Percentiles rank a stretch among this genome's conserved stretches.
These are phyloP conservation scores for Zapus hudsonius DNA, from an alignment of 2,113 vertebrate species.

Conservation along the genomic window DNA sequence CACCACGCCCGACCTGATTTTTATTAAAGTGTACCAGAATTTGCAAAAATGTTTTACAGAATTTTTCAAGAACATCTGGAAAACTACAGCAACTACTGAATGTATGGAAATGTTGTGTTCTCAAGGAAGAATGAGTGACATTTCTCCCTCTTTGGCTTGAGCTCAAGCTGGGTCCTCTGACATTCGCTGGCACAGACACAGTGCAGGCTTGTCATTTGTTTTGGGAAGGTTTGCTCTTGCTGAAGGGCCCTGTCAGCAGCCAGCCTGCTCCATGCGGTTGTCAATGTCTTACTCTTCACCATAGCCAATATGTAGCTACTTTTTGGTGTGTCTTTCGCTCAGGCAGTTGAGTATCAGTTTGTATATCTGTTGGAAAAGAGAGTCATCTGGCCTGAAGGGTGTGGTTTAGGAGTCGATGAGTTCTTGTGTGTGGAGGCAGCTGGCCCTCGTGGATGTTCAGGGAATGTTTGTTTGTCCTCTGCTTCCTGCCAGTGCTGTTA, in stretches of 20 bases:
- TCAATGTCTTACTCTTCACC: background rate
- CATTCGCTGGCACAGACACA: background rate
- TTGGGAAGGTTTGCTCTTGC: background rate
- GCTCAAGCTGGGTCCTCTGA: background rate
- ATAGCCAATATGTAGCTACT: background rate
- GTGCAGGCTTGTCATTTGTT: background rate
- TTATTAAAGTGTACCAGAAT: slow-evolving; percentile 44
- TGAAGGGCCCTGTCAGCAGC: background rate
- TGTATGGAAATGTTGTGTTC: background rate
- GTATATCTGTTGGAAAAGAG: background rate
- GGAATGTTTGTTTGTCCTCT: background rate
- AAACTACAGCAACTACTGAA: background rate
- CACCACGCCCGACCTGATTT: background rate
- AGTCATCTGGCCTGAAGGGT: background rate
- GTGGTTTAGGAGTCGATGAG: background rate
- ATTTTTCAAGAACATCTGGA: slow-evolving; percentile 4
- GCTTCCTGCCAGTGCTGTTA: background rate
- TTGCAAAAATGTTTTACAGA: background rate
- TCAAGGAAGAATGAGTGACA: background rate
- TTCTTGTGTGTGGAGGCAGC: background rate
- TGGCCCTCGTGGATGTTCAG: background rate
- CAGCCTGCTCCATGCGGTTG: background rate
- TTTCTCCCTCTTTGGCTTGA: slow-evolving; percentile 33
- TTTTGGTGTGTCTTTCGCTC: background rate
- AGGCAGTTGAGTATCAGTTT: background rate